Conservation (phyloP, 2,888 invertebrate species). For the Cistogaster globosa region DNA sequence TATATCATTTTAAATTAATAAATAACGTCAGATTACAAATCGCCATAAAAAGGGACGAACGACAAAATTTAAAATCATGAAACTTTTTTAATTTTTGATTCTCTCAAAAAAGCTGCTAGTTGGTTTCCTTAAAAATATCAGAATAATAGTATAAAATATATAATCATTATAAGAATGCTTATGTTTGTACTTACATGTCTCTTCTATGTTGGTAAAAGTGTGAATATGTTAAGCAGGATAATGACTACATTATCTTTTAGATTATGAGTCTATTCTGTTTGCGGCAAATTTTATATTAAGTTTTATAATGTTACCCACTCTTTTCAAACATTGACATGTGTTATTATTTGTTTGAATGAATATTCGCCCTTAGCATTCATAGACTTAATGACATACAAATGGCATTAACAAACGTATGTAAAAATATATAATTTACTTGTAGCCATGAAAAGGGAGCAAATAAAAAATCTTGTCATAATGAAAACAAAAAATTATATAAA, state of each 20-base stretch:
- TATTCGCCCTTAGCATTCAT: neutral
- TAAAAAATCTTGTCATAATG: conserved; percentile 6
- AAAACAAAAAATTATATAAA: neutral
- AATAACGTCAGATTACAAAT: too few species aligned
- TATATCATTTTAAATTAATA: too few species aligned
- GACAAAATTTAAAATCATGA: too few species aligned
- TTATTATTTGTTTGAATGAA: neutral
- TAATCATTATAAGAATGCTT: neutral
- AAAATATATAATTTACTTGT: conserved; percentile 35
- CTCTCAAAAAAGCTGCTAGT: neutral
- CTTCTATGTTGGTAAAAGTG: conserved; percentile 17
- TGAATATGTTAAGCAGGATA: conserved; percentile 45
- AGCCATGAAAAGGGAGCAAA: neutral
- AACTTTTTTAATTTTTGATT: too few species aligned
- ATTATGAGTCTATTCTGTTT: conserved; percentile 50
- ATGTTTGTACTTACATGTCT: neutral
- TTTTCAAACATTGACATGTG: neutral
- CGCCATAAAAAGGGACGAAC: too few species aligned
- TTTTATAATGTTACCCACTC: conserved; percentile 16
- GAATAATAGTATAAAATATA: neutral
- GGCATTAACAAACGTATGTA: conserved; percentile 39
- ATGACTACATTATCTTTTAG: conserved; percentile 53
- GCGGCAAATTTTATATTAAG: conserved; percentile 44
- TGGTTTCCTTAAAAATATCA: neutral
- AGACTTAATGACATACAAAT: conserved; percentile 56